Conservation (phyloP, 2,113 vertebrate genomes). For the Hassar affinis region DNA sequence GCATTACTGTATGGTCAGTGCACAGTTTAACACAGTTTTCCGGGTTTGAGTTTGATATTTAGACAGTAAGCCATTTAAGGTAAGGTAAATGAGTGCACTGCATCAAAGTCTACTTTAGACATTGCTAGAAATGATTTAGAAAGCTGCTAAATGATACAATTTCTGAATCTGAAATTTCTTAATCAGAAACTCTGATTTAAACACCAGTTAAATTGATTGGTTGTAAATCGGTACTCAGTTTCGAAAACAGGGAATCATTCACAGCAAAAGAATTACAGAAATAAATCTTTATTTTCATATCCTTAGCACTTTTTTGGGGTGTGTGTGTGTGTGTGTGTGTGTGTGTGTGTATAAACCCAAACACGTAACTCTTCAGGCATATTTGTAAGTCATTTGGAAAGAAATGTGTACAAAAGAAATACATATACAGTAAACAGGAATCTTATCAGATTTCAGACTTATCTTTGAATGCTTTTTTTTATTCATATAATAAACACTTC, state of each 20-base stretch:
- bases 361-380: neutral
- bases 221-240: neutral
- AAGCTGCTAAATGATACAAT: neutral
- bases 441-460: neutral
- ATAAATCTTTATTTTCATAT: neutral
- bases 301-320: neutral
- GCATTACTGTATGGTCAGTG: neutral
- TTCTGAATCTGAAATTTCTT: neutral
- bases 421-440: neutral
- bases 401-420: neutral
- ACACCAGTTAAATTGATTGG: too few relatives aligned
- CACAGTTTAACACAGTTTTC: neutral
- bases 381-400: neutral
- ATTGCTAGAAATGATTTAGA: neutral
- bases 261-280: neutral
- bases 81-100: neutral
- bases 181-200: neutral
- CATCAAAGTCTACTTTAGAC: neutral
- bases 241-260: neutral
- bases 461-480: neutral
- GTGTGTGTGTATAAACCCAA: neutral
- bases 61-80: neutral
- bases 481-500: neutral
- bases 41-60: neutral
- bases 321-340: neutral